Base-by-base conservation (phyloP, 2,113 vertebrate genomes). In the Gallinago jamesoni region DNA sequence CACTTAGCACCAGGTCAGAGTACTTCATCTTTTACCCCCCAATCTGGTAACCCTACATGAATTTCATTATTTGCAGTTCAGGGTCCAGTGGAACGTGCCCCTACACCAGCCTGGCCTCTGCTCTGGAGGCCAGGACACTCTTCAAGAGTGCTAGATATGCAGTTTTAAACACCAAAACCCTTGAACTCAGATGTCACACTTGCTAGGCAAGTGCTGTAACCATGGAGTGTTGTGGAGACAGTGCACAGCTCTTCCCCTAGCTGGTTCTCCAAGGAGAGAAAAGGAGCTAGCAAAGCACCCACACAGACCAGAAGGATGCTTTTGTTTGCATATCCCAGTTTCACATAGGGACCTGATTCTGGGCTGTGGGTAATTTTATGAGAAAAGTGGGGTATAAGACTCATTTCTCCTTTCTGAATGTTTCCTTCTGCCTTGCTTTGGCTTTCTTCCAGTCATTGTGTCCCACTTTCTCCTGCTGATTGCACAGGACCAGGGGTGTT, bases 171-270 rank as follows among this genome's bases (percentile, higher is more conserved):
- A 5, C 22, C 18, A 15, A 72, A 52, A 5, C 7, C 10, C 39
- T 59, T 33, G 37, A 70, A 85, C 12, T 53, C 37, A 20, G 27
- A 20, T 30, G 43, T n/a, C 33, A 68, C 22, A 7, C 4, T 77
- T 70, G 8, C 18, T 53, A 41, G 17, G 18, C 15, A 48, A 20
- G 35, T 56, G 18, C 21, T 87, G 12, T 56, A 76, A 25, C 12
- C 63, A 70, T 1, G 0, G 6, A 6, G 6, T 4, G 0, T 16
- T 50, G 12, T 57, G 30, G 14, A 85, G 45, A 47, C 79, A 14
- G 9, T 22, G 16, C 30, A 86, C 10, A 69, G 33, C 9, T 80
- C 12, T 73, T 86, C 33, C 25, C 85, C 39, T 30, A 7, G 6
- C 7, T 76, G 30, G 18, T 2, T 73, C 8, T 87, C 55, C n/a